Base-by-base conservation (phyloP, 2,113 vertebrate genomes). In the Heterotis niloticus region DNA sequence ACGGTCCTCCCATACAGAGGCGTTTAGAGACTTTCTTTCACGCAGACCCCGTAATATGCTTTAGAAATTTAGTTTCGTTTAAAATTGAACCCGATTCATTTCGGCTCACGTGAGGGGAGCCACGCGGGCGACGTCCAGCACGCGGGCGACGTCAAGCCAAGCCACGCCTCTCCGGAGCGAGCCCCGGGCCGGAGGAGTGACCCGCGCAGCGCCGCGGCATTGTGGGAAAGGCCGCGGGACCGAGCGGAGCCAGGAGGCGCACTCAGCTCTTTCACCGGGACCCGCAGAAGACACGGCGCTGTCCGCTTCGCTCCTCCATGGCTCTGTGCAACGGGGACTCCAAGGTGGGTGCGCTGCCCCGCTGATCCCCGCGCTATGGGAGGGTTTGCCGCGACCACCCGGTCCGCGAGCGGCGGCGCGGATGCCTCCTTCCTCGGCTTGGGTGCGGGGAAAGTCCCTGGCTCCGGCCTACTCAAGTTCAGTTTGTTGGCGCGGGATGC, bases 311-410 rank as follows among this genome's bases (percentile, higher is more conserved):
- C 89, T 87, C 88, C 88, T 91, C 85, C 89, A 97, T 98, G 96
- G 96, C 95, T 88, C 91, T 95, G 86, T 96, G 95, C 90, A 98
- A 98, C 94, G 96, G 96, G 91, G 96, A 98, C 83, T 92, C 93
- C 94, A 98, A 98, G 96, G 96, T 98, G 92, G 95, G 96, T 94
- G 85, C 13, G 74, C 75, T 66, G 72, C 60, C 78, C 77, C 73
- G 20, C 17, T 51, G 23, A 17, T 54, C 44, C 28, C 17, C 28
- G 23, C 16, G 20, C 59, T 56, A 23, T 54, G 64, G n/a, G 52
- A 5, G 11, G 34, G 20, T 44, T 64, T 64, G 76, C 52, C 26
- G 20, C 64, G 64, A 17, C 4, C 28, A 51, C 28, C 26, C n/a
- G 29, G 44, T 64, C 65, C 67, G 65, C 70, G 44, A 44, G 71